Conservation (phyloP, 2,113 vertebrate genomes). For the Cyphomyrus discorhynchus region DNA sequence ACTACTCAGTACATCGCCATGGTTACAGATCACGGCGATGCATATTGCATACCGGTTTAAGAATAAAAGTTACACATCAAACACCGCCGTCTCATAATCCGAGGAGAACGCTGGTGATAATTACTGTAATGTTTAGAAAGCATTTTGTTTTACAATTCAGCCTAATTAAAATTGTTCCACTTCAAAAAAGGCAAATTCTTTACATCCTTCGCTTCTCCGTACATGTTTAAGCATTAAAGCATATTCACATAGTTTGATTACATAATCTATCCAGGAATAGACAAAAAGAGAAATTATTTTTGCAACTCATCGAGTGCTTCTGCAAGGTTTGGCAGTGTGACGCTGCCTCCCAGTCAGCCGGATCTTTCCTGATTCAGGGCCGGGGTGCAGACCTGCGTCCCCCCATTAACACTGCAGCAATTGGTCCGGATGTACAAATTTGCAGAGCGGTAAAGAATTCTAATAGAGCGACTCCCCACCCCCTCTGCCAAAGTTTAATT, state of each 20-base stretch:
- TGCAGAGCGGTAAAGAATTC: not conserved
- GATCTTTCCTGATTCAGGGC: not conserved
- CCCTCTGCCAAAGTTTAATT: not conserved
- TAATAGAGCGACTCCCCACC: not conserved
- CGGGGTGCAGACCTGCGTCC: not conserved
- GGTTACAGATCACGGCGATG: slow-evolving; percentile 3
- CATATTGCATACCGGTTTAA: not conserved
- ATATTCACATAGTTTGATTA: slow-evolving; percentile 4
- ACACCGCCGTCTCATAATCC: not conserved
- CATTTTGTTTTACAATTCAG: not conserved
- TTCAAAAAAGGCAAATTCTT: not conserved
- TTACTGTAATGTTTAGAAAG: not conserved
- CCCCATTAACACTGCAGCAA: not conserved
- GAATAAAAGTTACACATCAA: not conserved
- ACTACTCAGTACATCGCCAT: not conserved
- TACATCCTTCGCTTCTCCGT: not conserved
- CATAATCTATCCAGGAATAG: slow-evolving; percentile 12
- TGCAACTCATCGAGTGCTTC: not conserved
- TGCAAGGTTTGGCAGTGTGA: not conserved
- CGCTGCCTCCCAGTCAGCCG: not conserved
- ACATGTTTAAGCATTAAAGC: slow-evolving; percentile 6
- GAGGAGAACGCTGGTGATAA: not conserved
- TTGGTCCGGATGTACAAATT: not conserved
- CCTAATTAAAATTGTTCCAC: slow-evolving; percentile 13
- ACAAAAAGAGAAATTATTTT: not conserved